A percentile compares a stretch with the other conserved stretches of the same genome.
Conservation (phyloP, 2,113 vertebrate genomes). For the Macquaria ambigua region DNA sequence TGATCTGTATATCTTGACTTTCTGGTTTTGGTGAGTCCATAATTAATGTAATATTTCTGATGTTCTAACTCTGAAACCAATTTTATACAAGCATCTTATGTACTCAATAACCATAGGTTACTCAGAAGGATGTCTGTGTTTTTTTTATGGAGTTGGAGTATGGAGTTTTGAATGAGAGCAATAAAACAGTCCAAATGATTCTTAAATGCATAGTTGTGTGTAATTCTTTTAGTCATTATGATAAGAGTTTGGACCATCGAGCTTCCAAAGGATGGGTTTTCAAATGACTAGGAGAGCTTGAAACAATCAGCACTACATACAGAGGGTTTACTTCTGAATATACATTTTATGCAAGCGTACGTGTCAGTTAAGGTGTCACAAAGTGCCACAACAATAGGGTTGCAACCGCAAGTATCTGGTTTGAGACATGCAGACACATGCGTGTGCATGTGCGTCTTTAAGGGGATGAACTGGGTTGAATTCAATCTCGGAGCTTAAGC, state of each 20-base stretch:
- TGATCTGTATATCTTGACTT: conserved; percentile 60
- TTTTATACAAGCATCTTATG: conserved; percentile 68
- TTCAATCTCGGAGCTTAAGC: background rate
- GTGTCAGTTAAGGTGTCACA: background rate
- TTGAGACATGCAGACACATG: background rate
- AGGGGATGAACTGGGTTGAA: background rate
- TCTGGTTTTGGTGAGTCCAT: conserved; percentile 40
- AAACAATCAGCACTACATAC: background rate
- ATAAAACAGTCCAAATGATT: conserved; percentile 71
- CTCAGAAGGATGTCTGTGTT: conserved; percentile 19
- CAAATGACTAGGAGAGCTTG: background rate
- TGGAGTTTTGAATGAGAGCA: conserved; percentile 64
- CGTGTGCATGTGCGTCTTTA: conserved; percentile 2
- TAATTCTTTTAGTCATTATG: background rate
- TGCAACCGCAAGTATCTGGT: background rate
- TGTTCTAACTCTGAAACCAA: conserved; percentile 39
- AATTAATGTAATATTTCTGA: conserved; percentile 39
- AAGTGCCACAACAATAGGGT: background rate
- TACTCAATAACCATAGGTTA: conserved; percentile 42
- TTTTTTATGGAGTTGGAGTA: conserved; percentile 54
- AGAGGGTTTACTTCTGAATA: background rate
- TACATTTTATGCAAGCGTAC: background rate
- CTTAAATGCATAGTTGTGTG: conserved; percentile 17
- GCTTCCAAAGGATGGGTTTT: background rate
- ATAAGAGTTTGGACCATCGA: background rate